Base-by-base conservation (phyloP, 1,140 invertebrate species). In the Drosophila fuyamai region DNA sequence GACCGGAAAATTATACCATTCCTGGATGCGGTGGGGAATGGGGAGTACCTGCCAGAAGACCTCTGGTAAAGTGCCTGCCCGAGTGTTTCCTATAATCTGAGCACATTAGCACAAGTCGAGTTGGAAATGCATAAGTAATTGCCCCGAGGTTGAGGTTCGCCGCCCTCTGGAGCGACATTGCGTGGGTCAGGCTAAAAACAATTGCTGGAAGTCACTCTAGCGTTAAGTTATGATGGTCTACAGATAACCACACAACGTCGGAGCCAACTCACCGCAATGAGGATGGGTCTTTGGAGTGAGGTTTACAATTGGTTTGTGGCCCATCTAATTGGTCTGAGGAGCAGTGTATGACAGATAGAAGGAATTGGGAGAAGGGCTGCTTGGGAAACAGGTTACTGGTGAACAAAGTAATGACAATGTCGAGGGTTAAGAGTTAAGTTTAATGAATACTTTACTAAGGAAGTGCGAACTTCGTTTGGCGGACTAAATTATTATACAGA, bases 1-100 rank as follows among this genome's bases (percentile, higher is more conserved):
- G 76, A 86, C 79, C 81, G 83, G 83, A 86, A 86, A 86, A 86
- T 86, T 89, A 86, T 59, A 51, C 79, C 61, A 59, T 57, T 60
- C 44, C 60, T 51, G 35, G 43, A 27, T 46, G 50, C 32, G 43
- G 35, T 43, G 58, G 40, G 47, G 43, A 32, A 48, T 53, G 32
- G 32, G 18, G 8, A 29, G 18, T 50, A 27, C 6, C 6, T 59
- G 56, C 50, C 59, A 63, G 47, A 53, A 76, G 66, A 73, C 54
- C 58, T 60, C 71, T 73, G 50, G 40, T 46, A 50, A 38, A 76
- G 61, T 56, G 54, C 40, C 41, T 72, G 44, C 23, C 54, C 40
- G 18, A 56, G 56, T 59, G 53, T 59, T 75, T 79, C 53, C 79
- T 82, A 83, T 86, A 88, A 88, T 86, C 78, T 88, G 76, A 74